Conservation (phyloP, 2,888 invertebrate species). For the Adineta ricciae region DNA sequence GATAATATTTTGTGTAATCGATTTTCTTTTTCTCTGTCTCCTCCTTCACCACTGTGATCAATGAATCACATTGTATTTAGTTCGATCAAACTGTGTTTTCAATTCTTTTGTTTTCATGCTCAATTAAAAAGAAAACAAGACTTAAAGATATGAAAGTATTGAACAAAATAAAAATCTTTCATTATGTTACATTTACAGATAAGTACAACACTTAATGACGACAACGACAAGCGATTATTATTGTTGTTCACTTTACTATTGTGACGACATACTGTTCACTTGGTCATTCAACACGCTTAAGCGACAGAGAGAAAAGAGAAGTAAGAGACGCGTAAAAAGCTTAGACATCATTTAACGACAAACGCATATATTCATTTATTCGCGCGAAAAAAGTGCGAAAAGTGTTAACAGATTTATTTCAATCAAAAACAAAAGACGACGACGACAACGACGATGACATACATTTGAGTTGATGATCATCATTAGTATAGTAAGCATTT, state of each 20-base stretch:
- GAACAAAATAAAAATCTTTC: background rate
- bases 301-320: background rate
- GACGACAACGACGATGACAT: background rate
- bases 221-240: background rate
- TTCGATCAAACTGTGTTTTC: background rate
- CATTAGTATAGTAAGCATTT: background rate
- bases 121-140: background rate
- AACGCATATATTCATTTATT: background rate
- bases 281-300: background rate
- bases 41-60: background rate
- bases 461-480: constrained; percentile 5
- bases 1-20: background rate
- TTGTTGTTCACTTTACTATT: background rate
- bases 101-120: background rate
- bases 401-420: constrained; percentile 15
- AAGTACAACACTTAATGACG: background rate
- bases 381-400: background rate
- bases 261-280: background rate
- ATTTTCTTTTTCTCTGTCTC: background rate
- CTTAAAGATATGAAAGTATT: background rate
- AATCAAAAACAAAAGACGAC: constrained; percentile 11
- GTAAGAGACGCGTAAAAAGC: background rate
- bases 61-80: background rate
- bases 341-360: constrained; percentile 9
- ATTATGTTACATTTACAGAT: background rate